Base-by-base conservation (phyloP, 2,113 vertebrate genomes). In the Peromyscus californicus region DNA sequence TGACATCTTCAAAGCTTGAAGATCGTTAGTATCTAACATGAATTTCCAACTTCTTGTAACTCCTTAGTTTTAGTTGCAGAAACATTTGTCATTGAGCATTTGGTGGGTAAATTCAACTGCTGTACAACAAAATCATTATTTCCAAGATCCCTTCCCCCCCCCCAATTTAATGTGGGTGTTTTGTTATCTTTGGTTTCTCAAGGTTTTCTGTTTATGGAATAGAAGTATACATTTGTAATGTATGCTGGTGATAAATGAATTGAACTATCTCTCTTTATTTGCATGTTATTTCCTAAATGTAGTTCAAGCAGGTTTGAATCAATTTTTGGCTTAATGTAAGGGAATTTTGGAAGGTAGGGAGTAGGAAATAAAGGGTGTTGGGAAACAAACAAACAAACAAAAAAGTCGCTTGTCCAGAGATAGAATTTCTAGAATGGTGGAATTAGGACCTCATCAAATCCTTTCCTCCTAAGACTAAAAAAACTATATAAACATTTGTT, bases 21-120 rank as follows among this genome's bases (percentile, higher is more conserved):
- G 97, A 98, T 99, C 97, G 98, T 99, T 99, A 99, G 98, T 98
- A 99, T 99, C 98, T 99, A 99, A 99, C 99, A 98, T 98, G 95
- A 98, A 98, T 98, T 96, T 94, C 94, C 97, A 98, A 94, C 97
- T 98, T 98, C 98, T 97, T 98, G 9, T 98, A 97, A 96, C 97
- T 93, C 93, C 59, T 98, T 98, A 97, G 96, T 98, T 98, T 95
- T 98, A 98, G 97, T 97, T 98, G 94, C 96, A 95, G 84, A 98
- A 98, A 96, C 80, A 85, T 97, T 33, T 45, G 97, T 97, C 96
- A 65, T 96, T 90, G 92, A 93, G 74, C 91, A 94, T 94, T 97
- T 96, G 92, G 74, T 96, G 93, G 75, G 48, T 94, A 92, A 97
- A 96, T 90, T 95, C 80, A 95, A 51, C 86, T 92, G 86, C 84